Percentiles rank a stretch among this genome's conserved stretches.
These are phyloP conservation scores for Reticulitermes speratus DNA, from an alignment of 1,140 invertebrate genomes.

Conservation along the genomic window DNA sequence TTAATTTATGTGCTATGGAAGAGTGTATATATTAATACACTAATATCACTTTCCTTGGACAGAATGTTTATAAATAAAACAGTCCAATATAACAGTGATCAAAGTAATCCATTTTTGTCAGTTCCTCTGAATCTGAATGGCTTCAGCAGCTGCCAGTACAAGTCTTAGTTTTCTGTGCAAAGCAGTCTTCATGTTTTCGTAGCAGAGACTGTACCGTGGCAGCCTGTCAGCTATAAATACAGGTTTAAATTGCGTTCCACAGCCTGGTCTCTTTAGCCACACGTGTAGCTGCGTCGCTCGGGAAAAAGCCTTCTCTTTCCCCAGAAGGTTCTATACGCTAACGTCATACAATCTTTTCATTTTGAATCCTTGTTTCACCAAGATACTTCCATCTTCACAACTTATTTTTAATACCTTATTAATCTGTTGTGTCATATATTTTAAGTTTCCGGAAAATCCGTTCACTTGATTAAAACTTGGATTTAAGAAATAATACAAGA, in stretches of 20 bases:
- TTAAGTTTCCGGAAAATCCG: neutral
- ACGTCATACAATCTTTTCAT: neutral
- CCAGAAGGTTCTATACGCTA: neutral
- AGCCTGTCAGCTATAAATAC: slow-evolving; percentile 1
- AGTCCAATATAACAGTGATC: too few species aligned
- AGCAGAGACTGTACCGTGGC: neutral
- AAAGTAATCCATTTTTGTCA: too few species aligned
- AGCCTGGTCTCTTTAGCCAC: neutral
- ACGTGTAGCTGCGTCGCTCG: neutral
- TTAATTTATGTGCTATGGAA: too few species aligned
- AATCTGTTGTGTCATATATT: neutral
- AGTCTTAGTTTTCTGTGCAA: too few species aligned
- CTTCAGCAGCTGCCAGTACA: too few species aligned
- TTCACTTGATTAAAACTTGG: neutral
- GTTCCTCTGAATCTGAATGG: too few species aligned
- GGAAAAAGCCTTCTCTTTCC: neutral
- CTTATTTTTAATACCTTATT: neutral
- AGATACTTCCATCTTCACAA: neutral
- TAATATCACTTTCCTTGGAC: too few species aligned
- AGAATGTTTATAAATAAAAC: too few species aligned
- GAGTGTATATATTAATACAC: too few species aligned
- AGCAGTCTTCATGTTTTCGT: too few species aligned
- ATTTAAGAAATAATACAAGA: neutral
- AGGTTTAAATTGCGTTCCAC: slow-evolving; percentile 18
- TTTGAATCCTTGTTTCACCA: neutral